Percentiles rank a stretch among this genome's conserved stretches.
These are phyloP conservation scores for Danio albolineatus DNA, from an alignment of 2,797 vertebrate genomes.

Conservation along the genomic window DNA sequence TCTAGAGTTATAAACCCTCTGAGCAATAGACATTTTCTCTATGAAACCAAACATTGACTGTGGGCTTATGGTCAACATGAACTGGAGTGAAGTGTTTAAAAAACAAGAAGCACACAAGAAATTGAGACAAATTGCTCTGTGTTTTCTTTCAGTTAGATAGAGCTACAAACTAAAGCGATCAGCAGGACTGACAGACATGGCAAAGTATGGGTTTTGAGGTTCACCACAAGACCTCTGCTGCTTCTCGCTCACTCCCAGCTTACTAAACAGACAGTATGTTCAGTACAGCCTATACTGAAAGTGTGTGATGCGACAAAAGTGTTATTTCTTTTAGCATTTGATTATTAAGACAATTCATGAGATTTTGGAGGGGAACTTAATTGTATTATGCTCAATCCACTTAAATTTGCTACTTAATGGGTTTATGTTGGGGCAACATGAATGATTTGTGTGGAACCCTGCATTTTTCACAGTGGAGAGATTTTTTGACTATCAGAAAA, in stretches of 20 bases:
- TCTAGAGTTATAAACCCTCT: neutral
- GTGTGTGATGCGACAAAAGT: neutral
- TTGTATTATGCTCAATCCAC: too few species aligned
- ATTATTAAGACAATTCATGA: too few species aligned
- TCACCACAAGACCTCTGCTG: conserved; percentile 41
- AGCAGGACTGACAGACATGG: conserved; percentile 55
- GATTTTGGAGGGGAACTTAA: too few species aligned
- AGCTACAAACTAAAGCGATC: conserved; percentile 32
- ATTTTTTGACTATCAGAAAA: too few species aligned
- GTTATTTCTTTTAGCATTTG: too few species aligned
- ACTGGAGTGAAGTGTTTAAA: neutral
- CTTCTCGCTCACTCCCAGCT: conserved; percentile 23
- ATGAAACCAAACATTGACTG: neutral
- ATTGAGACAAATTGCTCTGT: neutral
- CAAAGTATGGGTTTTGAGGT: conserved; percentile 50
- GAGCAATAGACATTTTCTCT: neutral
- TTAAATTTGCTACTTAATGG: too few species aligned
- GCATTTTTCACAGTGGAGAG: too few species aligned
- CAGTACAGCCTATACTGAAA: neutral
- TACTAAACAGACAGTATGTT: conserved; percentile 4
- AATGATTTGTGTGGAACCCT: too few species aligned
- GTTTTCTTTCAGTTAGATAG: neutral
- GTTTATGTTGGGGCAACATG: too few species aligned
- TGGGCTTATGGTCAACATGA: neutral
- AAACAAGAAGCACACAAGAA: neutral